Evolutionary conservation across 2,797 vertebrate genomes (phyloP).

Genomic region (Sebastes iracundus): DNA sequence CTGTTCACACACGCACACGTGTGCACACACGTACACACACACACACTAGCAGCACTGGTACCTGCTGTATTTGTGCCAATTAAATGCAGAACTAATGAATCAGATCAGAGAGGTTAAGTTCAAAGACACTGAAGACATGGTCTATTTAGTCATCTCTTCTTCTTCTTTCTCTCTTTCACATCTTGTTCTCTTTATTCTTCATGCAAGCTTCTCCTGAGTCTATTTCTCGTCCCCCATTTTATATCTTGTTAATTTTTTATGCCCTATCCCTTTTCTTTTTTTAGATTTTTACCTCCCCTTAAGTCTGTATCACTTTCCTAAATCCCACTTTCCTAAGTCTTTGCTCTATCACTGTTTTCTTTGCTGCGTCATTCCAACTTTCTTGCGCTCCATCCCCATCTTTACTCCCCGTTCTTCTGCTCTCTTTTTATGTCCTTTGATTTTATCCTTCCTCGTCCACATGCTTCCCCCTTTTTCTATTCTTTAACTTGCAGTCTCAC

Average conservation of each 20-base stretch:
- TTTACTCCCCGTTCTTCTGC: background rate
- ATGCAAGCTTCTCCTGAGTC: background rate
- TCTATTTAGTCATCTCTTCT: conserved; percentile 30
- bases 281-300: background rate
- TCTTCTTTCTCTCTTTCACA: background rate
- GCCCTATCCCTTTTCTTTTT: background rate
- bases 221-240: background rate
- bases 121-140: conserved; percentile 44
- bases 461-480: background rate
- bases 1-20: background rate
- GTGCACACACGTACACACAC: background rate
- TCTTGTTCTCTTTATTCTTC: background rate
- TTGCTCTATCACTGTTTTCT: background rate
- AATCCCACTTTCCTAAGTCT: background rate
- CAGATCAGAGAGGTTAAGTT: conserved; percentile 60
- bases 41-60: background rate
- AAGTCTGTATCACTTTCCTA: background rate
- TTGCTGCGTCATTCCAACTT: background rate
- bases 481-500: background rate
- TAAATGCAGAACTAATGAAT: conserved; percentile 54
- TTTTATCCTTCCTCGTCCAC: background rate
- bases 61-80: conserved; percentile 51
- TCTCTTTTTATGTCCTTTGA: background rate
- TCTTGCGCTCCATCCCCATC: background rate
- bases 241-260: background rate